Percentiles rank a stretch among this genome's conserved stretches.
Evolutionary conservation across 2,113 vertebrate species (phyloP).

Genomic region (Ciconia maguari): DNA sequence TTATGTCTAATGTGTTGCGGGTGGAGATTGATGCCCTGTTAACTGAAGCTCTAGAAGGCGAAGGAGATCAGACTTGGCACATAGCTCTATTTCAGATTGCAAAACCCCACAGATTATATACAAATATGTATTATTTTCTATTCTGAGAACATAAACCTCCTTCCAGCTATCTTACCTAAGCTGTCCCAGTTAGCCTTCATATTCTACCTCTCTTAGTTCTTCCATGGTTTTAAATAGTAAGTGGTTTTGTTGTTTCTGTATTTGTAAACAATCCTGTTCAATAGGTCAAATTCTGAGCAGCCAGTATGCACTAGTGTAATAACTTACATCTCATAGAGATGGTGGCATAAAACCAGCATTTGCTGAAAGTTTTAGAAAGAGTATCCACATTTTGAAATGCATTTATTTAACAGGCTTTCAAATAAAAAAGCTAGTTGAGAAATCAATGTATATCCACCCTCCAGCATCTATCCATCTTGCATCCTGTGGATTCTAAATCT

Average conservation of each 20-base stretch:
- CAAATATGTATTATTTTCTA: neutral
- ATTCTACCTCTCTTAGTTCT: neutral
- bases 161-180: neutral
- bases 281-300: neutral
- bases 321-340: neutral
- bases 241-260: neutral
- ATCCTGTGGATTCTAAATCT: neutral
- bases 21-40: neutral
- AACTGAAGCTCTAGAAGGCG: neutral
- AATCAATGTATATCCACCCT: neutral
- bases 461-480: neutral
- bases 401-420: conserved; percentile 25
- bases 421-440: neutral
- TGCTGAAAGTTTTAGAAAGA: neutral
- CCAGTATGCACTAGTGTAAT: neutral
- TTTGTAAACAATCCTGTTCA: neutral
- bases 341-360: neutral
- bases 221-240: neutral
- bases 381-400: neutral
- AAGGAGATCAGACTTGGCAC: neutral
- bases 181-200: neutral
- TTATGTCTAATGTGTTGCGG: neutral
- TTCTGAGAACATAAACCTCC: neutral
- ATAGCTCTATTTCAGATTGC: neutral
- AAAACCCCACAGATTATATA: neutral